A percentile compares a stretch with the other conserved stretches of the same genome.
Evolutionary conservation across 2,113 vertebrate genomes (phyloP).

Genomic region (Glaucidium brasilianum): DNA sequence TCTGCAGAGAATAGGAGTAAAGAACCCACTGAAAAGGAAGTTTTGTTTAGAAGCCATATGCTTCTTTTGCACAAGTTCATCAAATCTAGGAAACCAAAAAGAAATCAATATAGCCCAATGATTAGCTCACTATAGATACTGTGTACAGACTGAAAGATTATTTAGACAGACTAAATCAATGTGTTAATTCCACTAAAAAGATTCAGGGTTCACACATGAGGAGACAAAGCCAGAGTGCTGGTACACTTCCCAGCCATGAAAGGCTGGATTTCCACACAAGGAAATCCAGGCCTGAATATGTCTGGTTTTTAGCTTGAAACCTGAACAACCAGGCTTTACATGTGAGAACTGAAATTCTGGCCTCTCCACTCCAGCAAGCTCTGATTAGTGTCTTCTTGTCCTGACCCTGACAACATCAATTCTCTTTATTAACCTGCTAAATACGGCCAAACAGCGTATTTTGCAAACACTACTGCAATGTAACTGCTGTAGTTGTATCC

Average conservation of each 20-base stretch:
- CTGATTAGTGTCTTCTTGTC: not conserved
- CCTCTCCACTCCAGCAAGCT: not conserved
- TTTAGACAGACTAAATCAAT: not conserved
- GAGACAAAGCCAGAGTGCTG: not conserved
- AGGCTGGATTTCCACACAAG: not conserved
- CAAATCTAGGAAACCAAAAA: not conserved
- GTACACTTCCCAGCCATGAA: not conserved
- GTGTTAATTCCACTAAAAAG: not conserved
- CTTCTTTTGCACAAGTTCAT: not conserved
- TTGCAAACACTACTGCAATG: not conserved
- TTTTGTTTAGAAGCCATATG: not conserved
- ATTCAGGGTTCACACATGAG: not conserved
- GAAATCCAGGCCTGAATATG: not conserved
- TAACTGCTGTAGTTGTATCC: not conserved
- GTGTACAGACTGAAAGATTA: not conserved
- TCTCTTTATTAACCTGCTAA: not conserved
- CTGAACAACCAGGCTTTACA: not conserved
- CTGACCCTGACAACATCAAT: not conserved
- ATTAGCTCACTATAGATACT: not conserved
- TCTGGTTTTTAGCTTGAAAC: not conserved
- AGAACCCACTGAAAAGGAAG: not conserved
- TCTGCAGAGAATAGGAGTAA: not conserved
- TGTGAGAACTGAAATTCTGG: not conserved
- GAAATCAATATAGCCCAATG: not conserved
- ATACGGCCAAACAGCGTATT: not conserved